phyloP scores from a whole-genome alignment of 2,113 vertebrate genomes.

The Pteruthius melanotis region DNA sequence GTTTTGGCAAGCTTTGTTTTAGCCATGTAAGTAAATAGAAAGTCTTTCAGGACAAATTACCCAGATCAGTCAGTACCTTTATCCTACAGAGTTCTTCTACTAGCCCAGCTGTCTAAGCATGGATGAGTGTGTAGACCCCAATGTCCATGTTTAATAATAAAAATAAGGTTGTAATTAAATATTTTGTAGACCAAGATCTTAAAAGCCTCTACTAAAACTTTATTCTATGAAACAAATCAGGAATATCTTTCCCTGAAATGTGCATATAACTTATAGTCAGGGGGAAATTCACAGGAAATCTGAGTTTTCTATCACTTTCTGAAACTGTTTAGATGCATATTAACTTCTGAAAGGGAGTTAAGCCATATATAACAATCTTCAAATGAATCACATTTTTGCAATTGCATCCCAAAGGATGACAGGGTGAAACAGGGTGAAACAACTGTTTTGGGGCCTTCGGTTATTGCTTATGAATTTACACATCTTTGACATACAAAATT shows the following conservation, averaged over 20 bases:
- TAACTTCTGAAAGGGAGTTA: not conserved
- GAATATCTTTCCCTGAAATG: not conserved
- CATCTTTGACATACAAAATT: not conserved
- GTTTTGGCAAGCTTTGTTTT: conserved; percentile 23
- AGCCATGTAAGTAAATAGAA: not conserved
- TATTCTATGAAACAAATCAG: not conserved
- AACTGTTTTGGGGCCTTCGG: not conserved
- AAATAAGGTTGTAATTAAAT: not conserved
- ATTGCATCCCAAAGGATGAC: not conserved
- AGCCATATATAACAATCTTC: not conserved
- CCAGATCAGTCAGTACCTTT: not conserved
- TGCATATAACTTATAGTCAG: not conserved
- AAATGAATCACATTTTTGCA: not conserved
- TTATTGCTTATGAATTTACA: not conserved
- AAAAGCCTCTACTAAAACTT: not conserved
- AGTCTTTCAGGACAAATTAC: not conserved
- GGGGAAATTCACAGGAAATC: not conserved
- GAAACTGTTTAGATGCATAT: not conserved
- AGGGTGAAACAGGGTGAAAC: not conserved
- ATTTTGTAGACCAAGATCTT: not conserved
- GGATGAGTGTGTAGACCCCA: not conserved
- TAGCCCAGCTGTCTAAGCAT: accelerated
- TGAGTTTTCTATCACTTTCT: not conserved
- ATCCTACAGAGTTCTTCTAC: not conserved
- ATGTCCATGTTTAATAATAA: not conserved